phyloP scores from a whole-genome alignment of 2,113 vertebrate species.

The Toxostoma redivivum region DNA sequence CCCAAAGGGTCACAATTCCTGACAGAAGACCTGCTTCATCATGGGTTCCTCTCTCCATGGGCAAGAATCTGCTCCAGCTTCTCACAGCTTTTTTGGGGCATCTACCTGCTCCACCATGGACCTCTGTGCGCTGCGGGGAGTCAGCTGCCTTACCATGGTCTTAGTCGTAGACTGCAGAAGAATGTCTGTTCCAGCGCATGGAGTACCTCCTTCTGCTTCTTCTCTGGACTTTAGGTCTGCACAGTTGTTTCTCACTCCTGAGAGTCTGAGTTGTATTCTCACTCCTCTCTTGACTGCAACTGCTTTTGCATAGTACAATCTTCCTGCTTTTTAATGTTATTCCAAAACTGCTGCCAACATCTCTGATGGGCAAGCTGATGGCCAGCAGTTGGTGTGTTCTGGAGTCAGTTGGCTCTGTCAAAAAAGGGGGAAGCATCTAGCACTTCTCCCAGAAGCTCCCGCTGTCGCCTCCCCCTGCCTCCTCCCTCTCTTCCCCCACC shows the following conservation, averaged over 20 bases:
- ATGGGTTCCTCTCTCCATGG: background rate
- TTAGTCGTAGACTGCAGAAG: background rate
- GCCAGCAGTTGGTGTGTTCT: background rate
- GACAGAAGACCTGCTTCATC: background rate
- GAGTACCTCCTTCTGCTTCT: background rate
- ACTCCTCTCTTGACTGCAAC: background rate
- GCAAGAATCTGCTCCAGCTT: background rate
- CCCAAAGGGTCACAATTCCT: background rate
- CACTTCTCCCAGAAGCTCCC: too few relatives aligned
- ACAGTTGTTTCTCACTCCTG: background rate
- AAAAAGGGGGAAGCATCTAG: background rate
- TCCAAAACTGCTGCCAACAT: background rate
- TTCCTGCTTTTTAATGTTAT: background rate
- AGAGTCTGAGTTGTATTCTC: background rate
- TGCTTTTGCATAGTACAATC: too few relatives aligned
- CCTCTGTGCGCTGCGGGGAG: background rate
- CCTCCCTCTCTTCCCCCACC: background rate
- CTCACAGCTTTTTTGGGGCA: background rate
- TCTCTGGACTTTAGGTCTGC: background rate
- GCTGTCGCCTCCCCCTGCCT: fast-evolving
- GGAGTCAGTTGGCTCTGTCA: fast-evolving
- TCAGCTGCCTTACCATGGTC: background rate
- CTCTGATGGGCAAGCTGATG: background rate
- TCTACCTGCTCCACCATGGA: background rate
- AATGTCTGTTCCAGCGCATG: fast-evolving